Percentiles rank a stretch among this genome's conserved stretches.
Evolutionary conservation across 2,888 invertebrate genomes (phyloP).

Genomic region (Oscheius sp.): DNA sequence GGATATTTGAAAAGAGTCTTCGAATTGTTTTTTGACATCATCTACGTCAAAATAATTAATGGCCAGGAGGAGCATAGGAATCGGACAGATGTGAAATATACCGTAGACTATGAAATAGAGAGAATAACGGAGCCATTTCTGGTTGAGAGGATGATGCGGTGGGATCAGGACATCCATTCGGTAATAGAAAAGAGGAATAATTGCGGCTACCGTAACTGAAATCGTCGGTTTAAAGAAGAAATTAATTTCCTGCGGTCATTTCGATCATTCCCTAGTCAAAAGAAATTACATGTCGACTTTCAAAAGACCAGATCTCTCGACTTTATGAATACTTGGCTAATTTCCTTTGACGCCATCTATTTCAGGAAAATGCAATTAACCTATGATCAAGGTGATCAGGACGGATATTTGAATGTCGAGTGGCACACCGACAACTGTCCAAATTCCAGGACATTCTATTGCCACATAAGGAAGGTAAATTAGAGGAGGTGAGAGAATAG

Average conservation of each 20-base stretch:
- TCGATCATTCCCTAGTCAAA: too few relatives aligned
- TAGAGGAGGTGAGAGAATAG: conserved; percentile 6
- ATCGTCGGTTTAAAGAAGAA: too few relatives aligned
- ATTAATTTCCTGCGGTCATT: too few relatives aligned
- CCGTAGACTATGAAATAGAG: neutral
- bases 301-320: too few relatives aligned
- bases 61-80: neutral
- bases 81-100: neutral
- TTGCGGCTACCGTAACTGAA: neutral
- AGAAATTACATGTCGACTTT: too few relatives aligned
- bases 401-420: neutral
- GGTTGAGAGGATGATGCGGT: neutral
- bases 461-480: conserved; percentile 8
- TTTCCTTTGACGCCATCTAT: too few relatives aligned
- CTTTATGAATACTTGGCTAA: too few relatives aligned
- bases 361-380: neutral
- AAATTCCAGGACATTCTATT: neutral
- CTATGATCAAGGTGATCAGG: neutral
- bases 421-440: neutral
- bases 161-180: conserved; percentile 7
- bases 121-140: neutral
- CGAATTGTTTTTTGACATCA: neutral
- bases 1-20: neutral
- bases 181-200: neutral
- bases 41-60: neutral